Evolutionary conservation across 2,888 invertebrate species (phyloP), one percentile per base, ranked within the genome.

Genomic region (Brachynemurus nebulosus): DNA sequence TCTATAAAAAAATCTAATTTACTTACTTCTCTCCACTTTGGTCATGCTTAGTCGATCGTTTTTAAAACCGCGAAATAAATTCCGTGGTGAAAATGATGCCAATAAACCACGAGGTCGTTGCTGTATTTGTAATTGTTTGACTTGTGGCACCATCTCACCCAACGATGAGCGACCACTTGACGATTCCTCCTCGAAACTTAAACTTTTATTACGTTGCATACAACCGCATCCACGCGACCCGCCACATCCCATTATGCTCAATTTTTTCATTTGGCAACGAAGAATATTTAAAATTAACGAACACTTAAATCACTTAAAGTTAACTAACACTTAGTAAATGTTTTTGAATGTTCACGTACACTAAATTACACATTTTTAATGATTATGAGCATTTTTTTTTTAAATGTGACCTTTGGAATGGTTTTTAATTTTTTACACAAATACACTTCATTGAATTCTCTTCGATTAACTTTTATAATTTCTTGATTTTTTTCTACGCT

Each of bases 21-120:
- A 27, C 77, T 79, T 63, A 83, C 83, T 80, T 69, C 80, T 72
- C 65, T 82, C 82, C 45, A 80, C 76, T 61, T 80, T 80, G 17
- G 80, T 79, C 79, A 82, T 82, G 65, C 79, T 80, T 62, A 78
- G 74, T 51, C 80, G 77, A 52, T 77, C 75, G 51, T 68, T 63
- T 52, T 77, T 71, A 71, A 80, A 80, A 56, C 78, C 77, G 54
- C 72, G 73, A 51, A 80, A 69, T 56, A 81, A 72, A 51, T 64
- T 69, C 61, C 70, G 64, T 1, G 77, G 76, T 54, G 76, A 71
- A 54, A 77, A 58, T 25, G 71, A 67, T 48, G 70, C 69, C 54
- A 74, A 66, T 12, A 70, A 68, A n/a, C 60, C 56, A 20, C 70
- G 11, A 68, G 67, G 53, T 68, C 67, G 52, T 69, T 66, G 16